Evolutionary conservation across 2,113 vertebrate species (phyloP).

Genomic region (Leptodactylus fuscus): DNA sequence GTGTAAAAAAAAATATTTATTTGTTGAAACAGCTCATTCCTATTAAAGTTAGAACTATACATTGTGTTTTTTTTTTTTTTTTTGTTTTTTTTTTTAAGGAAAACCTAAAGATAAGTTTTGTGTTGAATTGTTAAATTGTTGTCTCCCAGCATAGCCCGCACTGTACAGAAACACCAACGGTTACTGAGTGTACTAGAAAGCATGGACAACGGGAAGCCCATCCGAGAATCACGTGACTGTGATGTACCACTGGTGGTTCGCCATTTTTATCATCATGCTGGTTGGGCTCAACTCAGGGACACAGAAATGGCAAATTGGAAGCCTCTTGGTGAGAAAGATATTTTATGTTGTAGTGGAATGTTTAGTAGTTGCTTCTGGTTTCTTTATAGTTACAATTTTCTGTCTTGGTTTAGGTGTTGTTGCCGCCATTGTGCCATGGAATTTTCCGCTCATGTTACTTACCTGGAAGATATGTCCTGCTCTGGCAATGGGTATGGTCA

Average conservation of each 20-base stretch:
- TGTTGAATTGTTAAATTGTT: too few species aligned
- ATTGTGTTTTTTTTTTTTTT: too few species aligned
- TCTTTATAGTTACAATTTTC: background rate
- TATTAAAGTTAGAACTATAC: too few species aligned
- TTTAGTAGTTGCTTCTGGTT: background rate
- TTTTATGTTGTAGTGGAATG: too few species aligned
- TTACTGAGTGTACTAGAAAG: constrained; percentile 72
- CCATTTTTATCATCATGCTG: constrained; percentile 70
- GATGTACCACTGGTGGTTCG: constrained; percentile 69
- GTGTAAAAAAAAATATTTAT: too few species aligned
- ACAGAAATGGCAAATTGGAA: constrained; percentile 68
- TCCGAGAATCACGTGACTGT: constrained; percentile 68
- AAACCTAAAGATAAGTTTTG: too few species aligned
- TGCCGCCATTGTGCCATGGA: constrained; percentile 67
- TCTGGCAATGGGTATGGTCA: constrained; percentile 70
- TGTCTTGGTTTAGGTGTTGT: constrained; percentile 64
- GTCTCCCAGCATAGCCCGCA: constrained; percentile 71
- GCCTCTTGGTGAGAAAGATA: constrained; percentile 69
- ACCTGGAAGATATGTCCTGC: constrained; percentile 74
- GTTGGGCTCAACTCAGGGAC: constrained; percentile 68
- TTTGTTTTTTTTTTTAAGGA: too few species aligned
- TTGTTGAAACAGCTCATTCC: too few species aligned
- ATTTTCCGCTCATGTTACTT: constrained; percentile 69
- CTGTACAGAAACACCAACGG: constrained; percentile 70
- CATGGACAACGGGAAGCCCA: constrained; percentile 67